Percentiles rank a stretch among this genome's conserved stretches.
Evolutionary conservation across 2,113 vertebrate genomes (phyloP).

Genomic region (Chlorodrepanis virens): DNA sequence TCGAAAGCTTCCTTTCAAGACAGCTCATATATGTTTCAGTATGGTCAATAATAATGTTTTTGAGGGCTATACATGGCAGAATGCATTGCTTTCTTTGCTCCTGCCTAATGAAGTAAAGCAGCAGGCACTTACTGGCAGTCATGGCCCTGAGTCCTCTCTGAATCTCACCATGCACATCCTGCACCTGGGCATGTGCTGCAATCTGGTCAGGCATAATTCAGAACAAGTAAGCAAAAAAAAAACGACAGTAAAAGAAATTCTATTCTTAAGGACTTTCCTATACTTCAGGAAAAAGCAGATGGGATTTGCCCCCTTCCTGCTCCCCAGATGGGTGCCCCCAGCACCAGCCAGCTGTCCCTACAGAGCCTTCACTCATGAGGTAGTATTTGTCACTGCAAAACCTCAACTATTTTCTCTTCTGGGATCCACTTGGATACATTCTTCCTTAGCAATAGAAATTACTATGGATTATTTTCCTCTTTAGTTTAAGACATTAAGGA

Average conservation of each 20-base stretch:
- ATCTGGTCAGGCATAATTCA: background rate
- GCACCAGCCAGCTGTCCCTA: background rate
- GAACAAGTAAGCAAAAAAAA: background rate
- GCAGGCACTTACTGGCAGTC: rapidly evolving
- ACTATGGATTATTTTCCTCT: background rate
- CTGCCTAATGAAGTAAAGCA: background rate
- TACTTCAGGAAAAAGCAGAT: background rate
- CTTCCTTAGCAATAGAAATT: background rate
- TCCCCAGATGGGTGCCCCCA: background rate
- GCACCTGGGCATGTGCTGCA: rapidly evolving
- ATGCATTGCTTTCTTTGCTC: background rate
- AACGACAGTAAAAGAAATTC: background rate
- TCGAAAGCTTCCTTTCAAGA: background rate
- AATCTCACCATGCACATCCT: background rate
- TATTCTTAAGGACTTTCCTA: background rate
- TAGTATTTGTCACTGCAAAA: background rate
- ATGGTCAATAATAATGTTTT: background rate
- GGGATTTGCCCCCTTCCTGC: background rate
- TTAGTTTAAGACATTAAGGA: background rate
- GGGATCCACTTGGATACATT: background rate
- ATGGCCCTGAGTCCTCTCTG: background rate
- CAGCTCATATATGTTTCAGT: background rate
- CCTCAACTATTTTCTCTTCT: background rate
- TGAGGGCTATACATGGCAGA: background rate
- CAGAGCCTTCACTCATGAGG: background rate